A percentile compares a stretch with the other conserved stretches of the same genome.
phyloP scores from a whole-genome alignment of 2,113 vertebrate genomes.

The Martes martes region DNA sequence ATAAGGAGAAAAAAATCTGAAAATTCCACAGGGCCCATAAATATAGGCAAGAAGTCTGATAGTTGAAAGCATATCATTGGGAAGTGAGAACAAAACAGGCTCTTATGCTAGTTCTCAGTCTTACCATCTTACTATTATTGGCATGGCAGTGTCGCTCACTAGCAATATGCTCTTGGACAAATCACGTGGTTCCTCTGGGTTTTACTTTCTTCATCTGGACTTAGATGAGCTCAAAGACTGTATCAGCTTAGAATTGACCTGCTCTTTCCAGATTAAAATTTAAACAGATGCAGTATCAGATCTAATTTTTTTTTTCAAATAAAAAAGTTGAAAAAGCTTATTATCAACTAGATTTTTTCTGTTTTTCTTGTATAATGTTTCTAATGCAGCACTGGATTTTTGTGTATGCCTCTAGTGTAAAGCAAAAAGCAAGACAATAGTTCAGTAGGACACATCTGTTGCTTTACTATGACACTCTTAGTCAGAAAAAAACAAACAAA shows the following conservation, averaged over 20 bases:
- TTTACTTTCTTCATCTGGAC: background rate
- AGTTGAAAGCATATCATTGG: background rate
- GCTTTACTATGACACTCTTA: background rate
- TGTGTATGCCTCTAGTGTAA: background rate
- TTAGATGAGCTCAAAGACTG: background rate
- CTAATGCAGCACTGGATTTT: background rate
- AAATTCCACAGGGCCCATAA: background rate
- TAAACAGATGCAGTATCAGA: background rate
- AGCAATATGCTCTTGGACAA: background rate
- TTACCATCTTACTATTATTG: background rate
- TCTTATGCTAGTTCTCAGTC: background rate
- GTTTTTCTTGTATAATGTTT: background rate
- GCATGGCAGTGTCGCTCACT: accelerated
- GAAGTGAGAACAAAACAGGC: background rate
- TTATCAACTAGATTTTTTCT: background rate
- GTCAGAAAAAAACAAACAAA: background rate
- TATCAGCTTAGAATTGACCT: no score
- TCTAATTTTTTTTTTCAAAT: background rate
- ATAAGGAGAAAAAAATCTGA: background rate
- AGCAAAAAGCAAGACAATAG: background rate
- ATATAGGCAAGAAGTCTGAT: background rate
- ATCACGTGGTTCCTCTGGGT: accelerated
- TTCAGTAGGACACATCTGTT: background rate
- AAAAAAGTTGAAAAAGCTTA: background rate
- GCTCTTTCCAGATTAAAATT: background rate